Evolutionary conservation across 2,113 vertebrate genomes (phyloP).

Genomic region (Prunella fulvescens): DNA sequence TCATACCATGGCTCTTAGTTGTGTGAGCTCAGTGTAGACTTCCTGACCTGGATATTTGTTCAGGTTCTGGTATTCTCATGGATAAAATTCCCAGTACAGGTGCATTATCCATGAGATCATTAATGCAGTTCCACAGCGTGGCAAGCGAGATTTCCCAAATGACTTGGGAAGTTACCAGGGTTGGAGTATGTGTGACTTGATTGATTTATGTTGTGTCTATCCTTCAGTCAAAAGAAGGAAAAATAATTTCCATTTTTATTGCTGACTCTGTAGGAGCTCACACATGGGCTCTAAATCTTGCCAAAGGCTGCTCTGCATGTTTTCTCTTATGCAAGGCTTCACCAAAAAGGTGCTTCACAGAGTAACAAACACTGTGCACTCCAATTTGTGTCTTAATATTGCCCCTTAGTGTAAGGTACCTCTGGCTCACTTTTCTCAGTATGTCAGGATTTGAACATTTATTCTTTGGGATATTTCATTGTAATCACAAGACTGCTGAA

Average conservation of each 20-base stretch:
- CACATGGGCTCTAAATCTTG: not conserved
- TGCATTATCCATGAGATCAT: not conserved
- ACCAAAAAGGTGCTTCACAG: not conserved
- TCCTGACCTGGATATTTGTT: not conserved
- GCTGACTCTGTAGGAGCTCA: not conserved
- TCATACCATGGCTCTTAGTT: not conserved
- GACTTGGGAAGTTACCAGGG: not conserved
- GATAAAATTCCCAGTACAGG: conserved; percentile 13
- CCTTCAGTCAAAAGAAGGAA: conserved; percentile 37
- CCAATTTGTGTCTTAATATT: not conserved
- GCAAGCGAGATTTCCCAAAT: conserved; percentile 30
- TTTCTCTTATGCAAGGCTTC: not conserved
- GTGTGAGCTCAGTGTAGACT: not conserved
- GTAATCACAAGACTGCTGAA: not conserved
- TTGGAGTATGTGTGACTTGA: not conserved
- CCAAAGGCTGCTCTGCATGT: not conserved
- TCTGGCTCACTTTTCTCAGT: not conserved
- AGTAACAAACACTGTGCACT: not conserved
- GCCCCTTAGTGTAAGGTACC: not conserved
- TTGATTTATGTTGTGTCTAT: not conserved
- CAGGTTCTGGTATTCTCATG: not conserved
- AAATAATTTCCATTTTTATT: conserved; percentile 52
- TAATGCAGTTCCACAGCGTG: not conserved
- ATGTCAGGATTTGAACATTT: not conserved
- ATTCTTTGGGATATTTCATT: not conserved